A percentile compares a stretch with the other conserved stretches of the same genome.
These are phyloP conservation scores for Thysanoteuthis rhombus DNA, from an alignment of 2,888 invertebrate genomes.

Conservation along the genomic window DNA sequence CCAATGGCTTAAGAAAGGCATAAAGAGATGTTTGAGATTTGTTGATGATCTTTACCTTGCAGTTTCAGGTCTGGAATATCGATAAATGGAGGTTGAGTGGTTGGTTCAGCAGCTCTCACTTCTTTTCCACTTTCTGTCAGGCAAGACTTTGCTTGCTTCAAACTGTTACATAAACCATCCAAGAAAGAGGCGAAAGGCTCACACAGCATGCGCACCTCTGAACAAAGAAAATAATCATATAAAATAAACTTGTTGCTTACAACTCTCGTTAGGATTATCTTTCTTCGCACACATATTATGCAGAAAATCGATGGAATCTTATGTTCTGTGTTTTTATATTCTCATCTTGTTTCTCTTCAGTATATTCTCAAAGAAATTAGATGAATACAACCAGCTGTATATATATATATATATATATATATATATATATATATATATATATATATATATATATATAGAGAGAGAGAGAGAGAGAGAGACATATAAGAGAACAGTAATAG, in stretches of 20 bases:
- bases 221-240: background rate
- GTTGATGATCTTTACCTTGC: background rate
- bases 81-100: background rate
- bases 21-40: background rate
- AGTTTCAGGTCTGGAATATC: background rate
- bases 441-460: no score
- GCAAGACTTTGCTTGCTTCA: background rate
- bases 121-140: background rate
- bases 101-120: background rate
- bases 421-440: no score
- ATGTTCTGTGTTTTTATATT: background rate
- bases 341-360: no score
- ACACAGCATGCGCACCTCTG: background rate
- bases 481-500: no score
- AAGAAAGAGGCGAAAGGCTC: background rate
- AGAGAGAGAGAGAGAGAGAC: no score
- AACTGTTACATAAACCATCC: conserved; percentile 14
- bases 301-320: no score
- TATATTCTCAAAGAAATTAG: no score
- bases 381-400: no score
- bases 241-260: background rate
- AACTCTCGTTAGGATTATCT: background rate
- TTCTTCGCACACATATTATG: no score
- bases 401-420: no score
- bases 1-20: no score